Conservation (phyloP, 2,113 vertebrate species). For the Bothrops jararaca region DNA sequence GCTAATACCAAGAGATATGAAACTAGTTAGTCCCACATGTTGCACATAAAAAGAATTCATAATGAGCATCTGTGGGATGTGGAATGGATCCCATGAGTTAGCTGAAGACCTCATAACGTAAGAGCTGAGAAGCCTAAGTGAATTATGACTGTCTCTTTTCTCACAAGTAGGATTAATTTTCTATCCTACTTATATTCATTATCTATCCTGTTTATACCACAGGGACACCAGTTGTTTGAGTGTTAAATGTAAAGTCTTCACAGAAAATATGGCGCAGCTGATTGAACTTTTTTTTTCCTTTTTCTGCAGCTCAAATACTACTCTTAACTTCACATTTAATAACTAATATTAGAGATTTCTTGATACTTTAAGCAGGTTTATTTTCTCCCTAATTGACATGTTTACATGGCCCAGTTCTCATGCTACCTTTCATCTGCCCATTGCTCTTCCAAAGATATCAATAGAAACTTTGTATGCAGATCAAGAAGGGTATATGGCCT, state of each 20-base stretch:
- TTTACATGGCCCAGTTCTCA: slow-evolving; percentile 56
- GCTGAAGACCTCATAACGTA: slow-evolving; percentile 71
- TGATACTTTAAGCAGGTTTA: slow-evolving; percentile 30
- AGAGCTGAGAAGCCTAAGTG: slow-evolving; percentile 71
- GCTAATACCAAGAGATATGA: slow-evolving; percentile 79
- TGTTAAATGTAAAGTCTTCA: slow-evolving; percentile 57
- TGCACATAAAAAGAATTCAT: slow-evolving; percentile 79
- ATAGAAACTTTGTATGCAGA: slow-evolving; percentile 65
- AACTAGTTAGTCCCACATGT: slow-evolving; percentile 79
- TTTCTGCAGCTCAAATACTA: slow-evolving; percentile 35
- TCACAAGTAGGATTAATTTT: slow-evolving; percentile 67
- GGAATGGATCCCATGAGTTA: slow-evolving; percentile 70
- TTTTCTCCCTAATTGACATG: slow-evolving; percentile 36
- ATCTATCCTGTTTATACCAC: slow-evolving; percentile 70
- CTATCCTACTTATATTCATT: slow-evolving; percentile 66
- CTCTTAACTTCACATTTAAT: slow-evolving; percentile 42
- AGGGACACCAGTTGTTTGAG: slow-evolving; percentile 62
- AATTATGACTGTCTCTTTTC: slow-evolving; percentile 69
- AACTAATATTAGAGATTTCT: slow-evolving; percentile 38
- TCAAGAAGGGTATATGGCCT: slow-evolving; percentile 62
- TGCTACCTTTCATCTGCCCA: slow-evolving; percentile 55
- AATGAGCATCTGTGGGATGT: slow-evolving; percentile 77
- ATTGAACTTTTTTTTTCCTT: slow-evolving; percentile 23
- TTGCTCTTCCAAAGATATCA: slow-evolving; percentile 57
- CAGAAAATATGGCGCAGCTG: slow-evolving; percentile 49